Conservation (phyloP, 2,113 vertebrate species). For the Gopherus flavomarginatus region DNA sequence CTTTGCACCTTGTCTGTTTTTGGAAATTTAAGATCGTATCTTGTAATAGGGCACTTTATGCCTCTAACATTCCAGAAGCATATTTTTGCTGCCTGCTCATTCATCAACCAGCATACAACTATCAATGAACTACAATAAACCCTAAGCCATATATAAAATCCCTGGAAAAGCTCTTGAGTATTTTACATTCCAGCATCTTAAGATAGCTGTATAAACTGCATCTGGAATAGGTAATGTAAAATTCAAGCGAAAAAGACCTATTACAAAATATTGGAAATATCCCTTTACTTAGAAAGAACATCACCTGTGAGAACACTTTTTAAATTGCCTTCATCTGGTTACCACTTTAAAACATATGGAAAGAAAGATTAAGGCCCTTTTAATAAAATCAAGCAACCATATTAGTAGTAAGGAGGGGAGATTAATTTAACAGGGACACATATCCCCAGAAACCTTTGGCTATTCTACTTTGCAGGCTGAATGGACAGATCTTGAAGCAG, state of each 20-base stretch:
- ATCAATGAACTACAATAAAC: neutral
- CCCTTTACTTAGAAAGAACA: neutral
- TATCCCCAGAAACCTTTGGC: neutral
- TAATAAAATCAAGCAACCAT: neutral
- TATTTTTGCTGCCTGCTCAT: neutral
- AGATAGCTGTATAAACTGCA: neutral
- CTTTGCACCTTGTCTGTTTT: neutral
- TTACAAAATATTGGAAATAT: neutral
- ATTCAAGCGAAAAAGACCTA: neutral
- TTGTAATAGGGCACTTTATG: neutral
- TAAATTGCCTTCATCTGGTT: neutral
- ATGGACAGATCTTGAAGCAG: neutral
- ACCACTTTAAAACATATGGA: neutral
- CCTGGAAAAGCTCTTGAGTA: neutral
- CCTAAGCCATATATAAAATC: neutral
- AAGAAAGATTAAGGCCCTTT: neutral
- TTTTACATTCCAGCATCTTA: neutral
- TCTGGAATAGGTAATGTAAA: neutral
- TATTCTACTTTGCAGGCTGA: neutral
- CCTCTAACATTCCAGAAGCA: neutral
- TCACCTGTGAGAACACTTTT: neutral
- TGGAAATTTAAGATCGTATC: neutral
- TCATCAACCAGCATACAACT: neutral
- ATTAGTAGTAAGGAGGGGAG: neutral
- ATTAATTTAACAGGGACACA: neutral